These are phyloP conservation scores for Stictonetta naevosa DNA, from an alignment of 2,113 vertebrate species.

Conservation along the genomic window DNA sequence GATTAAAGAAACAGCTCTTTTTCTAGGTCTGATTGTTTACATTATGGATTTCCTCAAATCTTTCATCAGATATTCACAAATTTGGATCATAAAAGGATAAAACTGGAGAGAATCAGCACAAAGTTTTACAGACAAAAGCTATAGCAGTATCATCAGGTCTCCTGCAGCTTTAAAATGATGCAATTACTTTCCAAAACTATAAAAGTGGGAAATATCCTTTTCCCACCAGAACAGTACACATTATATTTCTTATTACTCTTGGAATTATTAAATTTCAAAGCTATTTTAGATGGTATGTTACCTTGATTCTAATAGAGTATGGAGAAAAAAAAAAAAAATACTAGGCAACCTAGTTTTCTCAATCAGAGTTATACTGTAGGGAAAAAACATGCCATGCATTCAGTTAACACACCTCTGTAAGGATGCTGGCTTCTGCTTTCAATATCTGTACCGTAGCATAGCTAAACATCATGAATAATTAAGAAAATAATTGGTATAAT, in stretches of 20 bases:
- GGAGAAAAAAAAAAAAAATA: not conserved
- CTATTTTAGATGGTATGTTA: not conserved
- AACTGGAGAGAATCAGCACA: not conserved
- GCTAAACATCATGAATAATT: not conserved
- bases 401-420: not conserved
- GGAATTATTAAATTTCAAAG: conserved; percentile 25
- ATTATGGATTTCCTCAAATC: not conserved
- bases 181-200: conserved; percentile 24
- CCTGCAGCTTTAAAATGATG: conserved; percentile 20
- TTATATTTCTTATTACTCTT: conserved; percentile 2
- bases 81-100: not conserved
- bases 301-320: conserved; percentile 6
- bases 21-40: not conserved
- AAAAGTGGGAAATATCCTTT: conserved; percentile 21
- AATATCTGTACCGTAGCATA: not conserved
- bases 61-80: not conserved
- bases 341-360: not conserved
- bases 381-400: not conserved
- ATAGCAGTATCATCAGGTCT: not conserved
- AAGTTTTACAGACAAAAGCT: not conserved
- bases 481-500: not conserved
- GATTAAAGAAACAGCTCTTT: conserved; percentile 22
- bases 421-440: not conserved
- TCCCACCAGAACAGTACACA: not conserved
- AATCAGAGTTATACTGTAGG: not conserved